Percentiles rank a stretch among this genome's conserved stretches.
Evolutionary conservation across 2,113 vertebrate species (phyloP).

Genomic region (Phalacrocorax aristotelis): DNA sequence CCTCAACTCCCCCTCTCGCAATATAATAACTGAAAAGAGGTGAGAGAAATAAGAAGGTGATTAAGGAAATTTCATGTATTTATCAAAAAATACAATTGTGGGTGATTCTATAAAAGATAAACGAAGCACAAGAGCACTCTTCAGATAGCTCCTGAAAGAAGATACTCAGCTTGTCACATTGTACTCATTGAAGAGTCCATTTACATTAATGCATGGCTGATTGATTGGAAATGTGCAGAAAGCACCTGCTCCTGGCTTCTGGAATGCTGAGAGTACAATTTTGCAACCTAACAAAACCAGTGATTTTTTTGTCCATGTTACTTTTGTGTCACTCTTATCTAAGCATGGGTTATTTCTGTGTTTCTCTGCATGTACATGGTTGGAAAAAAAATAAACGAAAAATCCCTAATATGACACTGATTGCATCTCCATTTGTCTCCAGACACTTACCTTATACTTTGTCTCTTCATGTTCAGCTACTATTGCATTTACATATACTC

Average conservation of each 20-base stretch:
- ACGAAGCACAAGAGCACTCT: constrained; percentile 19
- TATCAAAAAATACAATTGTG: constrained; percentile 4
- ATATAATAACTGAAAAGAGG: constrained; percentile 64
- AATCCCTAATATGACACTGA: constrained; percentile 14
- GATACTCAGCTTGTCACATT: constrained; percentile 41
- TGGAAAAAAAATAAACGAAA: constrained; percentile 38
- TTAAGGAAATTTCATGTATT: constrained; percentile 23
- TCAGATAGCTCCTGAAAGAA: constrained; percentile 45
- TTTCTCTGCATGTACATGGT: constrained; percentile 73
- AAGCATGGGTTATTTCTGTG: constrained; percentile 71
- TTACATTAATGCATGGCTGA: constrained; percentile 79
- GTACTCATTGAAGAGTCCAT: constrained; percentile 49
- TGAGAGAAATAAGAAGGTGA: constrained; percentile 49
- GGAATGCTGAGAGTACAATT: constrained; percentile 72
- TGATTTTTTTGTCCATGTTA: constrained; percentile 49
- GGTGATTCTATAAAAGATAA: constrained; percentile 21
- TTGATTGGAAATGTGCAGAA: constrained; percentile 69
- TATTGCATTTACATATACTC: constrained; percentile 75
- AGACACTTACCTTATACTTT: constrained; percentile 59
- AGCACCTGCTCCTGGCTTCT: constrained; percentile 71
- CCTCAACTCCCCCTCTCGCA: constrained; percentile 39
- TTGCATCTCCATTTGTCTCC: constrained; percentile 65
- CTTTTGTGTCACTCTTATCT: constrained; percentile 43
- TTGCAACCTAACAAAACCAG: constrained; percentile 33
- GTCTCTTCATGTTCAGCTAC: constrained; percentile 72